Evolutionary conservation across 2,888 invertebrate species (phyloP).

Genomic region (Dione juno): DNA sequence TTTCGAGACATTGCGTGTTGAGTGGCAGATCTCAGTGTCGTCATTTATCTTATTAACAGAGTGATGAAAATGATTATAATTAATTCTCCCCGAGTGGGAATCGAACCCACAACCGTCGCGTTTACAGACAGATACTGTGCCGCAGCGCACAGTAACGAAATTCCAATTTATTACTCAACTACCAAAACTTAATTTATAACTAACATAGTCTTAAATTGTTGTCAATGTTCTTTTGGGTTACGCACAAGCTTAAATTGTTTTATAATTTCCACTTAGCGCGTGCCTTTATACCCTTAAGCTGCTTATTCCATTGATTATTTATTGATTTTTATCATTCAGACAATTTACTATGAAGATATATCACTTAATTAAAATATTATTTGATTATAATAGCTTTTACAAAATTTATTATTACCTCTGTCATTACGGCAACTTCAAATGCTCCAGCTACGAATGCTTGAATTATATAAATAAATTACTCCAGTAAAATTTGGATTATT

Average conservation of each 20-base stretch:
- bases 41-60: no score
- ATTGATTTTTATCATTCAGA: slow-evolving; percentile 66
- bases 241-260: neutral
- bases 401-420: slow-evolving; percentile 14
- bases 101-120: no score
- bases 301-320: slow-evolving; percentile 59
- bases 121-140: no score
- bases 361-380: slow-evolving; percentile 25
- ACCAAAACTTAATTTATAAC: no score
- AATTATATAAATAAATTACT: neutral
- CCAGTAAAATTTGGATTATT: no score
- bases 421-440: slow-evolving; percentile 2
- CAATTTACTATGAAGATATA: slow-evolving; percentile 52
- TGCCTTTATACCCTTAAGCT: slow-evolving; percentile 61
- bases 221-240: neutral
- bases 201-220: neutral
- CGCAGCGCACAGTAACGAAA: no score
- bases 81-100: no score
- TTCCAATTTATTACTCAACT: no score
- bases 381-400: slow-evolving; percentile 9
- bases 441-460: neutral
- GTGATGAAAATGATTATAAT: no score
- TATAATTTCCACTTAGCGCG: slow-evolving; percentile 50
- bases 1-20: no score
- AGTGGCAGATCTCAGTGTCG: no score